Base-by-base conservation (phyloP, 2,113 vertebrate genomes). In the Colinus virginianus region DNA sequence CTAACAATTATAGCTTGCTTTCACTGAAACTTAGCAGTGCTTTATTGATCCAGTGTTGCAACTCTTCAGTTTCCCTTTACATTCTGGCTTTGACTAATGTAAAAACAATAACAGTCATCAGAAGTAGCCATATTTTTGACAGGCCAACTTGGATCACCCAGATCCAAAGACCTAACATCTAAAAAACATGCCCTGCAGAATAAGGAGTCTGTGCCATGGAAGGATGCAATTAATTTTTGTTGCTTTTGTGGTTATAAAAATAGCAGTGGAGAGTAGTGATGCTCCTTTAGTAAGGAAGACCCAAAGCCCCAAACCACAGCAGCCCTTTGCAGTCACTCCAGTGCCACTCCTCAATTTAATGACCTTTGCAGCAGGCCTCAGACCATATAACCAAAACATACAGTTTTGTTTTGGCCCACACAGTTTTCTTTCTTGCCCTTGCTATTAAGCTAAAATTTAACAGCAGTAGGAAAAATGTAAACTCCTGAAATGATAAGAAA, bases 211-310 rank as follows among this genome's bases (percentile, higher is more conserved):
- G 43, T 43, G 30, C 70, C 53, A 28, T 11, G 48, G 66, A 78
- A 84, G 79, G 80, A 88, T 93, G 45, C 48, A 77, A 93, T 88
- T 82, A 78, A 90, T 94, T 87, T 75, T 82, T 11, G 1, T 59
- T 40, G 48, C 36, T 78, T 51, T 75, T 84, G 62, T 84, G 62
- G 72, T 84, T 71, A 46, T 16, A 78, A 56, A 84, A 81, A 74
- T 32, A 74, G 22, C 2, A 3, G 53, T 81, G 68, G 59, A 88
- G 71, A 80, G 38, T 70, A 82, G 17, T 11, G 70, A 34, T 87
- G 36, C 58, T 78, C 48, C 62, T 58, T 64, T 53, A 30, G 55
- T 76, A 67, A 93, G 70, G 66, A 87, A 81, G 58, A 76, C 51
- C 43, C 48, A 43, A 48, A 94, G 63, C 11, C 40, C 36, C 30